Evolutionary conservation across 2,888 invertebrate species (phyloP).

Genomic region (Parnassius glacialis): DNA sequence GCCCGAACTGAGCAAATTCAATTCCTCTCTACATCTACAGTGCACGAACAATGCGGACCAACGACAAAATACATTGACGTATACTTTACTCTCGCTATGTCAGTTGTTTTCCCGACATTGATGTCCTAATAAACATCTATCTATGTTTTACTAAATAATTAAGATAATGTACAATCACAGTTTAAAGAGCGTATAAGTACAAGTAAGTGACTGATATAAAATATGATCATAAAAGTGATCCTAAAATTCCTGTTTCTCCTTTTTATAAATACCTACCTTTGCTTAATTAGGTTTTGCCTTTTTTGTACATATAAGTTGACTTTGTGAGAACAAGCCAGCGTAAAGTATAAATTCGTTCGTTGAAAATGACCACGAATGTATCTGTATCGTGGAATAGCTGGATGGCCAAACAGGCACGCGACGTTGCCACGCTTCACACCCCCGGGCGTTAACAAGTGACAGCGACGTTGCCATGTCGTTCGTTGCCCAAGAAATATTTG

Average conservation of each 20-base stretch:
- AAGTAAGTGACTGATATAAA: too few species aligned
- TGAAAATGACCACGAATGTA: constrained; percentile 13
- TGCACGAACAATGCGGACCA: not conserved
- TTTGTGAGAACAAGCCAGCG: not conserved
- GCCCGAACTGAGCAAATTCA: not conserved
- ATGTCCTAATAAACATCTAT: too few species aligned
- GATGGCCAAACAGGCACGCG: constrained; percentile 33
- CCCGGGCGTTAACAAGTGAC: constrained; percentile 39
- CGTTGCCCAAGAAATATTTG: constrained; percentile 35
- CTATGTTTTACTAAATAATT: too few species aligned
- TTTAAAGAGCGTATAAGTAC: too few species aligned
- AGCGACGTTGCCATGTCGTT: constrained; percentile 63
- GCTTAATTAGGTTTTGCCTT: too few species aligned
- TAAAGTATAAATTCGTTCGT: not conserved
- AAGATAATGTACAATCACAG: too few species aligned
- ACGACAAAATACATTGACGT: not conserved
- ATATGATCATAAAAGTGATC: too few species aligned
- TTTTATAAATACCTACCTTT: too few species aligned
- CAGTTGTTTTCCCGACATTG: too few species aligned
- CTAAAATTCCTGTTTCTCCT: too few species aligned
- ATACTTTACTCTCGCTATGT: too few species aligned
- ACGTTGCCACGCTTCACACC: constrained; percentile 54
- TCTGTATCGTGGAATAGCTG: not conserved
- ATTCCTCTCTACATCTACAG: not conserved
- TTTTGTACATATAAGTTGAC: too few species aligned